Evolutionary conservation across 2,797 vertebrate genomes (phyloP), one percentile per base, ranked within the genome.

Genomic region (Brotula barbata): DNA sequence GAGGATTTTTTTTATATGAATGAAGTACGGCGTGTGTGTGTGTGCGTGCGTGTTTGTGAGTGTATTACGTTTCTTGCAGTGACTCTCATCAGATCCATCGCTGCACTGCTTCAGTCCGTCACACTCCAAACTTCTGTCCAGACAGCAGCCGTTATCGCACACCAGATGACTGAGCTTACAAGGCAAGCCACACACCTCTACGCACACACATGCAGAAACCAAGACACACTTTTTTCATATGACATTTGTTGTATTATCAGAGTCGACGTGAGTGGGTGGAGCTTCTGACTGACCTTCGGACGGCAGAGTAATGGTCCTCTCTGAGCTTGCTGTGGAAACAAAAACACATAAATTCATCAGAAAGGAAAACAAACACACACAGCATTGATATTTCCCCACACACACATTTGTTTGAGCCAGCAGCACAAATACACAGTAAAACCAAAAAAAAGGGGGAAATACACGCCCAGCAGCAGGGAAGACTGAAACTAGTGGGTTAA

Each of bases 41-140:
- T 55, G 42, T 61, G 17, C 44, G 23, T 21, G 6, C 3, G 54
- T 36, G 21, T 77, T 60, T 45, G 53, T 31, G 33, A 16, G 49
- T 25, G 20, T 67, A 86, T 93, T 86, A 98, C 96, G 68, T 60
- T 72, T 80, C 15, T 74, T 84, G 87, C 96, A 98, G 64, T 68
- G 62, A 1, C 75, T 39, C 81, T 98, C 96, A 0, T 97, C 96
- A 0, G 93, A 90, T 15, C 72, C 83, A 3, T 95, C 90, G 0
- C 19, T 68, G 76, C 96, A 98, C 44, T 98, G 93, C 0, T 2
- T 5, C n/a, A 79, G 75, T 2, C 87, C 90, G 15, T 98, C 96
- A 65, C 96, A 98, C 78, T 96, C 94, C 77, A 93, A 76, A 67
- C 76, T 87, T 39, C 75, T 75, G 31, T 96, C 88, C 33, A 98